phyloP scores from a whole-genome alignment of 2,888 invertebrate genomes.

The Neoscelio sp. region DNA sequence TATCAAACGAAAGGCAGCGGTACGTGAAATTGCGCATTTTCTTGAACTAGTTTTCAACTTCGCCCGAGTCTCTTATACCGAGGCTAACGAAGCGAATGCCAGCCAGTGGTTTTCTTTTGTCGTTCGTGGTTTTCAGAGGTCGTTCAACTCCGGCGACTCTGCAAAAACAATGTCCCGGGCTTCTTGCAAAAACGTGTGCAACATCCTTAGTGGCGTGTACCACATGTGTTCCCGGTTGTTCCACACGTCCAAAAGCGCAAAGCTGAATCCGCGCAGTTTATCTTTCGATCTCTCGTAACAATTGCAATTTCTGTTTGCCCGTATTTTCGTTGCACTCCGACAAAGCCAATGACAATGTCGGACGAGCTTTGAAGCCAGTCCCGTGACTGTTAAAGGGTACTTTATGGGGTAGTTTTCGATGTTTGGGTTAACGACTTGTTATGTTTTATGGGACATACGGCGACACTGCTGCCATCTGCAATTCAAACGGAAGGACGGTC shows the following conservation, averaged over 20 bases:
- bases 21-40: constrained; percentile 44
- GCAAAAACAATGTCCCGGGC: constrained; percentile 41
- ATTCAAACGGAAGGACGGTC: too few species aligned
- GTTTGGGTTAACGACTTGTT: background rate
- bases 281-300: constrained; percentile 37
- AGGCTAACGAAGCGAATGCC: constrained; percentile 48
- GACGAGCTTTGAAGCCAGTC: background rate
- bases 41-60: constrained; percentile 50
- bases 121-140: constrained; percentile 30
- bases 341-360: constrained; percentile 25
- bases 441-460: too few species aligned
- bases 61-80: constrained; percentile 16
- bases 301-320: constrained; percentile 40
- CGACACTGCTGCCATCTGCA: too few species aligned
- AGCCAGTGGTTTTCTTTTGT: constrained; percentile 44
- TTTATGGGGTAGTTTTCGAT: background rate
- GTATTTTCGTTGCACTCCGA: constrained; percentile 29
- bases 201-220: constrained; percentile 19
- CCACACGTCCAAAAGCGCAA: constrained; percentile 17
- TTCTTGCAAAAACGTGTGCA: constrained; percentile 32
- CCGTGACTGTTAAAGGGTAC: too few species aligned
- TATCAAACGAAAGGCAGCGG: constrained; percentile 24
- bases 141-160: constrained; percentile 35
- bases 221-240: constrained; percentile 28
- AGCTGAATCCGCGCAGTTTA: constrained; percentile 9